phyloP scores from a whole-genome alignment of 2,113 vertebrate genomes.

The Boulengeromyrus knoepffleri region DNA sequence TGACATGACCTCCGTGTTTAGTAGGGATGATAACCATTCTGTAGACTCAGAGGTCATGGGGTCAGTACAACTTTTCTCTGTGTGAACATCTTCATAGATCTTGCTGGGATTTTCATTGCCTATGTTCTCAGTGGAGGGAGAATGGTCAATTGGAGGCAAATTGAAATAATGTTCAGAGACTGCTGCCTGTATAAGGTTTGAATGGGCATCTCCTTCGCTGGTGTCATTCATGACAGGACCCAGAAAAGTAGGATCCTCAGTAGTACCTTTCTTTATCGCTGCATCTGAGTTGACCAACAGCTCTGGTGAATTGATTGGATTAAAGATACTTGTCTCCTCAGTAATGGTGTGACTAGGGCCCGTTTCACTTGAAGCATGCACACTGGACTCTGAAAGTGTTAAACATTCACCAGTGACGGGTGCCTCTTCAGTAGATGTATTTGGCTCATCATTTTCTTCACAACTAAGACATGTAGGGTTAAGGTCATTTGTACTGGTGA shows the following conservation, averaged over 20 bases:
- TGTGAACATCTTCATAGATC: neutral
- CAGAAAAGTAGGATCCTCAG: neutral
- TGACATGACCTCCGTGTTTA: neutral
- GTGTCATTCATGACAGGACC: neutral
- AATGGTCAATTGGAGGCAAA: neutral
- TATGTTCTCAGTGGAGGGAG: neutral
- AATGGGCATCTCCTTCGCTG: neutral
- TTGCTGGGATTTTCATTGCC: neutral
- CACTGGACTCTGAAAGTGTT: neutral
- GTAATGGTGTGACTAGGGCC: neutral
- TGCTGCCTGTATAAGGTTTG: neutral
- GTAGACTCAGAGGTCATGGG: neutral
- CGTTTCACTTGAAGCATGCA: slow-evolving; percentile 8
- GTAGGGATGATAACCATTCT: neutral
- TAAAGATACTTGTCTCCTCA: neutral
- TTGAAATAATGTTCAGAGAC: neutral
- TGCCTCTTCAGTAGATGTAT: neutral
- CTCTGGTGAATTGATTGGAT: neutral
- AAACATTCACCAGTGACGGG: neutral
- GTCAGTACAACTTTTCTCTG: neutral
- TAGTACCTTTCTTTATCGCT: neutral
- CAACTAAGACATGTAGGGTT: neutral
- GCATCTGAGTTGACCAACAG: neutral
- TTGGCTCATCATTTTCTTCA: neutral
- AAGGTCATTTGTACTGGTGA: neutral